Conservation (phyloP, 2,797 vertebrate species). For the Melanotaenia boesemani region DNA sequence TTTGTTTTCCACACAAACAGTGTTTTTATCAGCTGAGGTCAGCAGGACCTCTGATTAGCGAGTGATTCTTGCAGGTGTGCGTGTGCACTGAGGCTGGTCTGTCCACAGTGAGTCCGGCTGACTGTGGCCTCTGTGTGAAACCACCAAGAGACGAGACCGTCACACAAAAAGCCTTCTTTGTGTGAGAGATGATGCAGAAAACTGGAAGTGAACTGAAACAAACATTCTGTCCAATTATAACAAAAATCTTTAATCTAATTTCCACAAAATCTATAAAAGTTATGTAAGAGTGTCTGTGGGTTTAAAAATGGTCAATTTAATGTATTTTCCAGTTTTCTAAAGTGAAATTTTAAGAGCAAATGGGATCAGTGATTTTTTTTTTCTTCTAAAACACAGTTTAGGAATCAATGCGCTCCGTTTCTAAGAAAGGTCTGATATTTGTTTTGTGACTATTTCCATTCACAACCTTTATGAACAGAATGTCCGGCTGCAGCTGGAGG, state of each 20-base stretch:
- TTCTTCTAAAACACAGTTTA: no score
- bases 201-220: neutral
- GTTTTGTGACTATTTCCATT: no score
- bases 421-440: no score
- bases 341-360: no score
- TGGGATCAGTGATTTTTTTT: no score
- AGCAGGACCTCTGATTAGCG: constrained; percentile 1
- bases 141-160: constrained; percentile 57
- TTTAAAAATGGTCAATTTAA: neutral
- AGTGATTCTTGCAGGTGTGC: constrained; percentile 64
- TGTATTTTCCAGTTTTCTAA: no score
- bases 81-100: constrained; percentile 65
- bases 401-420: no score
- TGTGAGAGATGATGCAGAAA: constrained; percentile 2
- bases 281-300: neutral
- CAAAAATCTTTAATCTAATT: neutral
- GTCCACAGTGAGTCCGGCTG: constrained; percentile 50
- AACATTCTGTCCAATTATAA: neutral
- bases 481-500: no score
- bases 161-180: constrained; percentile 69
- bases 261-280: neutral
- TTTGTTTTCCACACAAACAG: neutral
- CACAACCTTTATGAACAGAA: no score
- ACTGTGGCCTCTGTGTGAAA: constrained; percentile 78
- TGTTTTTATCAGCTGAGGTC: neutral